Base-by-base conservation (phyloP, 2,888 invertebrate genomes). In the Seira ritae region DNA sequence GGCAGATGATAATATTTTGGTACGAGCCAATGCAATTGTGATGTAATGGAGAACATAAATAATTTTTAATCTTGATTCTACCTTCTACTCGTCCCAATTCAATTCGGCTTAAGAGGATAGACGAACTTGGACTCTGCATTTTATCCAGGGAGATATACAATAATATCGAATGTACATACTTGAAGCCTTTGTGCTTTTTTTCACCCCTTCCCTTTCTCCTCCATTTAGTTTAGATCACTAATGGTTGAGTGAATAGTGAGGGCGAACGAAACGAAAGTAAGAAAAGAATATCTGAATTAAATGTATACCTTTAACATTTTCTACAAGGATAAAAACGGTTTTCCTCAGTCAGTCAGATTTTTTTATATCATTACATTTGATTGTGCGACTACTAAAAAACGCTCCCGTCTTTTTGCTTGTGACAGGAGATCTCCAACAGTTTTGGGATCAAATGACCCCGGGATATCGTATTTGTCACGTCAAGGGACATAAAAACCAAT, bases 381-480 rank as follows among this genome's bases (percentile, higher is more conserved):
- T 72, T 68, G 17, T 46, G 42, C 55, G 55, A 60, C 17, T 12
- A 22, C 66, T 65, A 23, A 68, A 76, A 68, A 69, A 50, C 55
- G 76, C 42, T 78, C 23, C 69, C 70, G 70, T 73, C 73, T 81
- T 86, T 84, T 62, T 86, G 86, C 86, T 86, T 80, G 80, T 86
- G 85, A 84, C 87, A 87, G 84, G 88, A 85, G 84, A 83, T 86
- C 86, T 85, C 87, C 86, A 86, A 85, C 86, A 76, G 86, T 78
- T 86, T 82, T 84, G 73, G 87, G 87, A 88, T 88, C 88, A 86
- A 86, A 84, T 88, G 88, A 87, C 88, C 88, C 88, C 87, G 74
- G 87, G 88, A 88, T 80, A 86, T 87, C 87, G 84, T 85, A 87
- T 87, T 88, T 88, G 87, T 88, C 87, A 87, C 86, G 86, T 87